Evolutionary conservation across 2,888 invertebrate species (phyloP), one percentile per base, ranked within the genome.

Genomic region (Folsomia manolachei): DNA sequence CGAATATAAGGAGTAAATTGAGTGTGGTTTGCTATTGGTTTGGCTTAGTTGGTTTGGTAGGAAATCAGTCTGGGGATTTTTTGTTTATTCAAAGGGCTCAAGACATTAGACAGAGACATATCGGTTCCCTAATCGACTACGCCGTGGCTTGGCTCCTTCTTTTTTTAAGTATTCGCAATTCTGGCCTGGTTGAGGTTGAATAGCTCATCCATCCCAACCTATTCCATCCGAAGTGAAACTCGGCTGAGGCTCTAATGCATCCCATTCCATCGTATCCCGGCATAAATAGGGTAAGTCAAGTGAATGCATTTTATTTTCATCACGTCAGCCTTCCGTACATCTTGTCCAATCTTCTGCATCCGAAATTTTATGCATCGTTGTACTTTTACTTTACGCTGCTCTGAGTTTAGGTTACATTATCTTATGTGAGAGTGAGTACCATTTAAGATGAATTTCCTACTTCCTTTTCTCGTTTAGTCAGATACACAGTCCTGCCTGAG

Each of bases 31-130:
- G 18, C 11, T 56, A 19, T 56, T 21, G 56, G 56, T n/a, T n/a
- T 21, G 18, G 18, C 19, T 56, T 19, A 19, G 21, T 7, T 56
- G 21, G 39, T 39, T 39, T 4, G 39, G 14, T 39, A 39, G 39
- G 39, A 39, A 39, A 39, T 39, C 39, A 62, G 62, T 27, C 63
- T 25, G 26, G 26, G 63, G 27, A 63, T 63, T 63, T 63, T 63
- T 63, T 63, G 63, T 63, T 63, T 63, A 63, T 63, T 63, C 27
- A 63, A 27, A 25, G 62, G 62, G 62, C 27, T 27, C 63, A 9
- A 56, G 21, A 56, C 56, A 56, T 56, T 56, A 56, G 56, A 56
- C 56, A 56, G 21, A 56, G 56, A 56, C 21, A 56, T 56, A 56
- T 56, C 56, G 56, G 56, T 19, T 18, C 19, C 56, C 18, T 51